Percentiles rank a stretch among this genome's conserved stretches.
Conservation (phyloP, 2,113 vertebrate species). For the Dissostichus mawsoni region DNA sequence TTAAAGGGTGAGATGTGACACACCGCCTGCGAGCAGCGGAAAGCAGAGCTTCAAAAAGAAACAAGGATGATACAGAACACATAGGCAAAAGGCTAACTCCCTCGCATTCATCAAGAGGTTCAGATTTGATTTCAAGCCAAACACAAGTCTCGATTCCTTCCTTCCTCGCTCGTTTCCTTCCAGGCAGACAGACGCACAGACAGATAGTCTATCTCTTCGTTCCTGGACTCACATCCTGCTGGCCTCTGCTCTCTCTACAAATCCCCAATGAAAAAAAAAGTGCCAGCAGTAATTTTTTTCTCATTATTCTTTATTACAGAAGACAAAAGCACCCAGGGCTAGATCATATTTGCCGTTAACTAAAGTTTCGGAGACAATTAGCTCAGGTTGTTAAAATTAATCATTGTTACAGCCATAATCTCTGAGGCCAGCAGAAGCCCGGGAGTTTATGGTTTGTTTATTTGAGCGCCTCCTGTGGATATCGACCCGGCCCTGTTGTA, state of each 20-base stretch:
- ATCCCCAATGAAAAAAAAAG: conserved; percentile 43
- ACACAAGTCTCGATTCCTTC: conserved; percentile 64
- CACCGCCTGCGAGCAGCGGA: conserved; percentile 36
- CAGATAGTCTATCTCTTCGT: conserved; percentile 62
- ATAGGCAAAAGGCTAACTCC: conserved; percentile 54
- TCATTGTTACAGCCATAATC: conserved; percentile 77
- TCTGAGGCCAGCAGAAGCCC: conserved; percentile 63
- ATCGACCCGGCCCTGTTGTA: conserved; percentile 68
- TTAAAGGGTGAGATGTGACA: conserved; percentile 41
- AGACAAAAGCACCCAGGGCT: conserved; percentile 72
- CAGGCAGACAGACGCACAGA: conserved; percentile 60
- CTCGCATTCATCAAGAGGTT: conserved; percentile 64
- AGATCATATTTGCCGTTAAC: conserved; percentile 82
- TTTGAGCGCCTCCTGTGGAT: conserved; percentile 69
- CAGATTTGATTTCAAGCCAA: conserved; percentile 72
- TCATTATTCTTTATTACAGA: conserved; percentile 81
- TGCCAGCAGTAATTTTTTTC: conserved; percentile 70
- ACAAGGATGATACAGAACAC: conserved; percentile 49
- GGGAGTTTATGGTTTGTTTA: conserved; percentile 80
- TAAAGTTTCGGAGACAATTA: conserved; percentile 83
- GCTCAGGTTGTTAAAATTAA: conserved; percentile 83
- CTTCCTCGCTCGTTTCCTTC: conserved; percentile 58
- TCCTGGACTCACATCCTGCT: conserved; percentile 63
- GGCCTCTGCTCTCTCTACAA: conserved; percentile 55
- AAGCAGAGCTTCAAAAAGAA: conserved; percentile 47